Evolutionary conservation across 2,797 vertebrate genomes (phyloP).

Genomic region (Sylvilagus floridanus): DNA sequence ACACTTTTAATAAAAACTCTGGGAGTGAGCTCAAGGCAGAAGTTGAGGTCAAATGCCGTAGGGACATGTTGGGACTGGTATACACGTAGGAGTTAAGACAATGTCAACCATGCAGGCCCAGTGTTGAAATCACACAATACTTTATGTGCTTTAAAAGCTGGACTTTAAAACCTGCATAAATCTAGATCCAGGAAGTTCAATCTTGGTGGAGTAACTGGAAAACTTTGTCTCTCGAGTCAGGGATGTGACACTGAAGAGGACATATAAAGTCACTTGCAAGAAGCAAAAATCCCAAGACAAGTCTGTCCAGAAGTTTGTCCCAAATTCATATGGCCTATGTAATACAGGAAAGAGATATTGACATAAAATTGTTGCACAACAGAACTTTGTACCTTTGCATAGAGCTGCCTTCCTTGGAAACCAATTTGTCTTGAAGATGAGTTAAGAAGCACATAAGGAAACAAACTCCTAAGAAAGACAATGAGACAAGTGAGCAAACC

Average conservation of each 20-base stretch:
- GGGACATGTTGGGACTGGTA: neutral
- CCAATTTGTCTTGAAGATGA: neutral
- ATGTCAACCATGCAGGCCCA: neutral
- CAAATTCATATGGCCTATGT: neutral
- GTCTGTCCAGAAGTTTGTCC: neutral
- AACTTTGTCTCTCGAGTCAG: neutral
- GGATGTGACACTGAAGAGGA: neutral
- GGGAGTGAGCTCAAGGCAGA: conserved; percentile 8
- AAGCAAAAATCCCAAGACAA: neutral
- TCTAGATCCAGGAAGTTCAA: neutral
- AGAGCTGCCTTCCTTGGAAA: neutral
- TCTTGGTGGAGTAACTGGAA: neutral
- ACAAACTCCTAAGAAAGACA: neutral
- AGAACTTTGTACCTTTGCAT: neutral
- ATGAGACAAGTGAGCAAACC: neutral
- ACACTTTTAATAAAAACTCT: neutral
- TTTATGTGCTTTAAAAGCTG: neutral
- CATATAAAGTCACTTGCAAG: neutral
- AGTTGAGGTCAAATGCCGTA: neutral
- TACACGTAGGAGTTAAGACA: neutral
- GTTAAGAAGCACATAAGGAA: neutral
- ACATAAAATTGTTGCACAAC: neutral
- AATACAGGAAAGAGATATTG: conserved; percentile 11
- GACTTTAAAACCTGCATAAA: neutral
- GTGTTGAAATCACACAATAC: neutral